These are phyloP conservation scores for Oreonectes daqikongensis DNA, from an alignment of 2,797 vertebrate species.

Conservation along the genomic window DNA sequence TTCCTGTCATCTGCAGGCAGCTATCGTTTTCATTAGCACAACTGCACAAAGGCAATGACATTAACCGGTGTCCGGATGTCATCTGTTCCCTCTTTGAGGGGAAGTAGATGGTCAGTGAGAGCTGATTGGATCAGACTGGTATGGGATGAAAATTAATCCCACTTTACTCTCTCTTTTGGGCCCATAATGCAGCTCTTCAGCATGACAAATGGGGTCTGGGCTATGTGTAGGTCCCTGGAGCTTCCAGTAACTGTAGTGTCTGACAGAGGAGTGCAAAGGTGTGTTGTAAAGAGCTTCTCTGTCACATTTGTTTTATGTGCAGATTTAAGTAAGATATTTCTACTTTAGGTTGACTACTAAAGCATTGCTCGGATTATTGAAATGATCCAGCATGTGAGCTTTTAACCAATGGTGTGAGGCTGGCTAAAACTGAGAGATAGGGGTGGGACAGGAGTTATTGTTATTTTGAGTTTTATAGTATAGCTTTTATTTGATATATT, in stretches of 20 bases:
- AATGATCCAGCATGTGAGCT: not conserved
- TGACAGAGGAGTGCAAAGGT: not conserved
- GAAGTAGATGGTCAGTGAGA: conserved; percentile 21
- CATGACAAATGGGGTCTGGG: conserved; percentile 38
- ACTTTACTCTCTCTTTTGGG: conserved; percentile 29
- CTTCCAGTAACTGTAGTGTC: conserved; percentile 3
- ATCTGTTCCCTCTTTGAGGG: conserved; percentile 26
- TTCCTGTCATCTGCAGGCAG: conserved; percentile 44
- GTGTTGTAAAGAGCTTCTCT: not conserved
- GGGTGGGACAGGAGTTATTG: no score
- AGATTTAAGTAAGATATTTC: not conserved
- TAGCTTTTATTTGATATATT: no score
- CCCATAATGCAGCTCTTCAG: conserved; percentile 5
- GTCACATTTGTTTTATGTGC: not conserved
- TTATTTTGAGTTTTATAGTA: no score
- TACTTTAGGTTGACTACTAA: not conserved
- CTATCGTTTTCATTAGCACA: conserved; percentile 36
- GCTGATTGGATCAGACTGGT: conserved; percentile 34
- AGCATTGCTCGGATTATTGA: not conserved
- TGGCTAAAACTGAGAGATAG: no score
- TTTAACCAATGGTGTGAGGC: not conserved
- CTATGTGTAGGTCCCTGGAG: not conserved
- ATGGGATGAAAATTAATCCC: conserved; percentile 41
- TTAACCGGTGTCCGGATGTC: conserved; percentile 51
- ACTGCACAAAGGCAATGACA: conserved; percentile 44